Evolutionary conservation across 2,888 invertebrate genomes (phyloP), one percentile per base, ranked within the genome.

Genomic region (Sarcophaga subvicina): DNA sequence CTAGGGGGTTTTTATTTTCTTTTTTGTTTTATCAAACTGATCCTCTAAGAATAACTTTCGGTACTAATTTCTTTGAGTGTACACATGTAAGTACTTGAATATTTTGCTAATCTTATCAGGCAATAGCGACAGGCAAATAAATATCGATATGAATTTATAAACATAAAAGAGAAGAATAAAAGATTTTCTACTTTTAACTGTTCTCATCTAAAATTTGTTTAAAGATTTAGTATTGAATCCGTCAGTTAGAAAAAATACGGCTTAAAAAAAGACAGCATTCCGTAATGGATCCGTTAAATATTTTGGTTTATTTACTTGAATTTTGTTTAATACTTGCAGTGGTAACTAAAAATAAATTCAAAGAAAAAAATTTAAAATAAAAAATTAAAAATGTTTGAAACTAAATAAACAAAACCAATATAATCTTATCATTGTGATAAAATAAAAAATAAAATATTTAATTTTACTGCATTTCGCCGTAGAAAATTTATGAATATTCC

Each of bases 371-470:
- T 20, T 47, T 64, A 2, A 12, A 49, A 10, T 54, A 11, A 47
- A 67, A 59, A 25, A 0, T 47, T 27, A 14, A 45, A 1, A 27
- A 17, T 64, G 25, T 45, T 54, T 12, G 17, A 17, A 54, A 49
- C 60, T 20, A 47, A 69, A 27, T 59, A 69, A 47, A 20, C 17
- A 14, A 37, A 37, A 10, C 1, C 22, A 37, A 64, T 49, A 22
- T 73, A 80, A 73, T 80, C 73, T 80, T 80, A 73, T 80, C 80
- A 62, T 59, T 14, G n/a, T 59, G 66, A 80, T 80, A 80, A 73
- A 37, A 6, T 0, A 37, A 0, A 37, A 8, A 37, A 37, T 8
- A 37, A 37, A 37, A 8, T 37, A 10, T 37, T 37, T 37, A 37
- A 37, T 10, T 37, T 37, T 37, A 10, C 37, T 37, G 37, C 37